Conservation (phyloP, 2,888 invertebrate species). For the Smittia sp. region DNA sequence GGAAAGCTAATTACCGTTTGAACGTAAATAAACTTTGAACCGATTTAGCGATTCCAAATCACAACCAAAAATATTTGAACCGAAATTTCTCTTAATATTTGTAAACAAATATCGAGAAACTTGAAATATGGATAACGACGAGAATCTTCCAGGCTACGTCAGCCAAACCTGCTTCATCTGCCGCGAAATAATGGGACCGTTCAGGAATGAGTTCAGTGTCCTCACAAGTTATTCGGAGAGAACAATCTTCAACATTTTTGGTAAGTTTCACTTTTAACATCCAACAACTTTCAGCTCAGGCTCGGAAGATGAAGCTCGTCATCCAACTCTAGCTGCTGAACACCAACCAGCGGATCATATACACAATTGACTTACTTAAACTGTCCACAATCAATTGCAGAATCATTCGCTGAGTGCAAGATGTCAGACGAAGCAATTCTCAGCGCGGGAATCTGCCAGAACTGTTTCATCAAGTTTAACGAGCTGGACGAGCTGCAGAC, state of each 20-base stretch:
- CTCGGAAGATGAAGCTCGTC: no score
- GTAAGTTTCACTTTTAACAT: no score
- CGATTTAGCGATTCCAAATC: no score
- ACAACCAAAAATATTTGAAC: no score
- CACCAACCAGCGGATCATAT: no score
- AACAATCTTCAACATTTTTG: neutral
- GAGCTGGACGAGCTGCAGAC: conserved; percentile 23
- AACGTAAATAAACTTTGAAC: no score
- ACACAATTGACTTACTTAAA: neutral
- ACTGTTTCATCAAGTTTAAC: conserved; percentile 39
- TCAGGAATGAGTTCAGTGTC: neutral
- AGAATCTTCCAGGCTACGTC: neutral
- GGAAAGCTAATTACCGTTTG: no score
- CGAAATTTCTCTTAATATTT: no score
- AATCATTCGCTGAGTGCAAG: neutral
- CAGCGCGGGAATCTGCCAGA: conserved; percentile 27
- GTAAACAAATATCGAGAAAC: neutral
- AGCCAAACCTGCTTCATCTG: conserved; percentile 15
- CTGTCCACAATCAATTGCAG: neutral
- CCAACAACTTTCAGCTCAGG: no score
- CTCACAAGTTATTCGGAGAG: conserved; percentile 18
- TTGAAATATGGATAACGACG: neutral
- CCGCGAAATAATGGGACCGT: conserved; percentile 27
- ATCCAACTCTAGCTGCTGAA: no score
- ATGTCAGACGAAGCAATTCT: neutral